A percentile compares a stretch with the other conserved stretches of the same genome.
phyloP scores from a whole-genome alignment of 2,888 invertebrate genomes.

The Cerastis rubricosa region DNA sequence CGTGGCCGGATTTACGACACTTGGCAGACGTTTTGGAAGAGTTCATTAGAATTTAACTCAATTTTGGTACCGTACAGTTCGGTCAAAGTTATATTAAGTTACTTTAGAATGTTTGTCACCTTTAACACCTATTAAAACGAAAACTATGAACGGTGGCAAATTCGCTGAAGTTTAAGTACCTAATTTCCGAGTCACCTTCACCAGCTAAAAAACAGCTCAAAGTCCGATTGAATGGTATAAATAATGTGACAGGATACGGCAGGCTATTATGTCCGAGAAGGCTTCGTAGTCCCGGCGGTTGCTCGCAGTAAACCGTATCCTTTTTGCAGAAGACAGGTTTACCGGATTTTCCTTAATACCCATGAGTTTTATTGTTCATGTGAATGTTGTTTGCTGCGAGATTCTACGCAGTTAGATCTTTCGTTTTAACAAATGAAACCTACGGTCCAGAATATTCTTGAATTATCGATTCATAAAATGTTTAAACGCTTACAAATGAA shows the following conservation, averaged over 20 bases:
- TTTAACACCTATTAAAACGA: slow-evolving; percentile 15
- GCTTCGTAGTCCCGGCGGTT: slow-evolving; percentile 20
- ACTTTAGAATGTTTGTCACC: slow-evolving; percentile 11
- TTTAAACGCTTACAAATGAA: slow-evolving; percentile 21
- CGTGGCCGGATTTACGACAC: slow-evolving; percentile 8
- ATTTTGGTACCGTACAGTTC: slow-evolving; percentile 2
- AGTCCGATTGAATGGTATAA: slow-evolving; percentile 27
- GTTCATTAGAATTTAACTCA: slow-evolving; percentile 37
- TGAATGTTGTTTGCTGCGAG: slow-evolving; percentile 17
- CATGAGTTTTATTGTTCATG: slow-evolving; percentile 33
- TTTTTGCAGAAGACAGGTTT: slow-evolving; percentile 42
- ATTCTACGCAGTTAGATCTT: not conserved
- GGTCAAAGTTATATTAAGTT: slow-evolving; percentile 26
- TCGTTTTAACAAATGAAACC: not conserved
- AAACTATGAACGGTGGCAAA: slow-evolving; percentile 6
- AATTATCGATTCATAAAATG: slow-evolving; percentile 8
- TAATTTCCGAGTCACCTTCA: slow-evolving; percentile 13
- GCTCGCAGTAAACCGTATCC: slow-evolving; percentile 17
- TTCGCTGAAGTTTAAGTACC: slow-evolving; percentile 1
- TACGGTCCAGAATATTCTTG: not conserved
- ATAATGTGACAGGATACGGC: slow-evolving; percentile 32
- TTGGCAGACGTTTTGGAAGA: slow-evolving; percentile 23
- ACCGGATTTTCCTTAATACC: slow-evolving; percentile 40
- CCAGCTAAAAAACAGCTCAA: slow-evolving; percentile 18
- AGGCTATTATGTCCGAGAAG: slow-evolving; percentile 38